Evolutionary conservation across 2,888 invertebrate species (phyloP).

Genomic region (Timema podura): DNA sequence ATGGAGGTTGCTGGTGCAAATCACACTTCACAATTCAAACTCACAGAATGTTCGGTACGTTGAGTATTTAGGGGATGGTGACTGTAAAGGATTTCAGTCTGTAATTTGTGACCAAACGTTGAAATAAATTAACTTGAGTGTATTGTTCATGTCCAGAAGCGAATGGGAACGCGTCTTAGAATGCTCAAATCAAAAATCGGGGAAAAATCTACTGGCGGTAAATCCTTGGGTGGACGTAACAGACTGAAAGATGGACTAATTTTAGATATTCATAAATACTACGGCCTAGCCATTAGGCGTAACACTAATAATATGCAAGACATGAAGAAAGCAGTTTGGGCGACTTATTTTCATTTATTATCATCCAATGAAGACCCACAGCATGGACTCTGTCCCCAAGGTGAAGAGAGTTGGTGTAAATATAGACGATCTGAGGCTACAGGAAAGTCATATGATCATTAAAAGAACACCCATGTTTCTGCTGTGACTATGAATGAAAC

Average conservation of each 20-base stretch:
- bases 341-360: conserved; percentile 33
- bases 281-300: conserved; percentile 35
- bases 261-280: conserved; percentile 34
- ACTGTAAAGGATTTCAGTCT: conserved; percentile 19
- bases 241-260: conserved; percentile 35
- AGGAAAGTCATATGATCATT: too few species aligned
- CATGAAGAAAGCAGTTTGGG: conserved; percentile 37
- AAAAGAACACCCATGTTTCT: too few species aligned
- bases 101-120: conserved; percentile 6
- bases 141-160: conserved; percentile 21
- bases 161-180: conserved; percentile 19
- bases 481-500: background rate
- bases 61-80: conserved; percentile 23
- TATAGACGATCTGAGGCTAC: conserved; percentile 18
- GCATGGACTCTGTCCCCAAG: conserved; percentile 34
- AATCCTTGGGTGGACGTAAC: too few species aligned
- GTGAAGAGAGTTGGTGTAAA: conserved; percentile 35
- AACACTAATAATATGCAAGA: conserved; percentile 31
- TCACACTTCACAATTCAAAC: conserved; percentile 27
- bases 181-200: conserved; percentile 5
- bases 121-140: conserved; percentile 20
- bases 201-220: conserved; percentile 24
- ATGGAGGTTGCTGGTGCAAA: conserved; percentile 31
- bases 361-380: conserved; percentile 34
- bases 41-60: conserved; percentile 25